Evolutionary conservation across 2,888 invertebrate species (phyloP).

Genomic region (Disparrhopalites patrizii): DNA sequence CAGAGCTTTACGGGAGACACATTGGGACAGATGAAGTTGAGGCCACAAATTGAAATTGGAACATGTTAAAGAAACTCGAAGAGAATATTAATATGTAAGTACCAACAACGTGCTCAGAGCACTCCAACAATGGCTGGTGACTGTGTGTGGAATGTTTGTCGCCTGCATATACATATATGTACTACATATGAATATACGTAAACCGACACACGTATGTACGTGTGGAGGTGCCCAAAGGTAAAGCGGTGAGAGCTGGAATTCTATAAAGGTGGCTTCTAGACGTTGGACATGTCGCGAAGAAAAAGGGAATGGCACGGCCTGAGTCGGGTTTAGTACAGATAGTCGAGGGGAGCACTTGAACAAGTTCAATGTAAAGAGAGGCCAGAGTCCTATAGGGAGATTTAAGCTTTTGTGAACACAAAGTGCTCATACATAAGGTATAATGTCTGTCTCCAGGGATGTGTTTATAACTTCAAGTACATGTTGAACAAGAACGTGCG

Average conservation of each 20-base stretch:
- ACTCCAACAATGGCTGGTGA: neutral
- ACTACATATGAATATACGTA: too few species aligned
- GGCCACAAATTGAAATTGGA: neutral
- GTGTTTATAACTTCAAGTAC: neutral
- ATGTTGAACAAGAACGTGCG: neutral
- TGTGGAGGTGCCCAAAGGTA: neutral
- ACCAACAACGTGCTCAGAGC: neutral
- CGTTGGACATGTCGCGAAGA: neutral
- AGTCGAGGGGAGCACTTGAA: neutral
- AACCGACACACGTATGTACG: neutral
- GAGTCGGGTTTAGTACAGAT: neutral
- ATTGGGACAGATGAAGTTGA: too few species aligned
- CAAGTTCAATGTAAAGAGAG: neutral
- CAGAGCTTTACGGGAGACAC: too few species aligned
- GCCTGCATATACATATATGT: neutral
- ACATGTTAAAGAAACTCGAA: neutral
- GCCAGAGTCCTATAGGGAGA: conserved; percentile 32
- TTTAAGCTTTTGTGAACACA: conserved; percentile 57
- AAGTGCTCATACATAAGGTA: neutral
- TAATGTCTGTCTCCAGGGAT: neutral
- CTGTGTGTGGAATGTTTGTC: neutral
- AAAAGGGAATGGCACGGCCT: neutral
- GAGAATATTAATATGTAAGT: neutral
- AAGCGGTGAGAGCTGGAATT: neutral
- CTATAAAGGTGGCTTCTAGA: too few species aligned